phyloP scores from a whole-genome alignment of 2,797 vertebrate genomes.

The Coregonus ussuriensis region DNA sequence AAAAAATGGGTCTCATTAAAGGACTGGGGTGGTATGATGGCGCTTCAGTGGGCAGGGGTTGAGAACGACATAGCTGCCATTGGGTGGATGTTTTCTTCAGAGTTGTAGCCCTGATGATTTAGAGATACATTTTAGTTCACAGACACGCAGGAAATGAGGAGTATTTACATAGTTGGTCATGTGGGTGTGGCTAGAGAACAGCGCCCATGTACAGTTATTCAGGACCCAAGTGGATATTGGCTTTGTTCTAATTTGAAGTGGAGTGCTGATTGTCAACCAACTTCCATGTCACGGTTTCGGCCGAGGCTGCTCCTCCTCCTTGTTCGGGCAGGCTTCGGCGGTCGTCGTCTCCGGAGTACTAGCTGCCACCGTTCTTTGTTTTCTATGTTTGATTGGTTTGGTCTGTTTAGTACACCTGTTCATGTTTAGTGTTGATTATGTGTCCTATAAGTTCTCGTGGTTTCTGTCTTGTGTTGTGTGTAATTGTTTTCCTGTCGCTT shows the following conservation, averaged over 20 bases:
- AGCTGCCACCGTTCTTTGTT: no score
- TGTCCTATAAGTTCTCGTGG: no score
- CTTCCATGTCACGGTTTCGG: background rate
- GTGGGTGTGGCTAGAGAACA: conserved; percentile 7
- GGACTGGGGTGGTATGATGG: conserved; percentile 46
- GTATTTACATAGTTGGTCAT: conserved; percentile 3
- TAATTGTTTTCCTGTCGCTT: no score
- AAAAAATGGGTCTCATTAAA: conserved; percentile 75
- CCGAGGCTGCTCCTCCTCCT: no score
- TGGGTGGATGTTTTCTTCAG: conserved; percentile 21
- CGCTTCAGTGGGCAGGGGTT: conserved; percentile 54
- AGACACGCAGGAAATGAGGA: conserved; percentile 27
- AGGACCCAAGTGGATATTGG: conserved; percentile 1
- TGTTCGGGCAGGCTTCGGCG: no score
- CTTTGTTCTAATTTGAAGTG: conserved; percentile 7
- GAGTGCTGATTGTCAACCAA: conserved; percentile 10
- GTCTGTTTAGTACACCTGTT: no score
- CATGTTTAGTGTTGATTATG: no score
- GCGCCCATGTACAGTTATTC: background rate
- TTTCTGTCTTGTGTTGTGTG: no score
- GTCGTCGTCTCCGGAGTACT: no score
- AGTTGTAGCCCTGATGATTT: conserved; percentile 23
- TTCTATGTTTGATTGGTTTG: no score
- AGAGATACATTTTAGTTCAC: conserved; percentile 27
- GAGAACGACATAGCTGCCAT: conserved; percentile 32